phyloP scores from a whole-genome alignment of 2,888 invertebrate species.

The Macropis europaea region DNA sequence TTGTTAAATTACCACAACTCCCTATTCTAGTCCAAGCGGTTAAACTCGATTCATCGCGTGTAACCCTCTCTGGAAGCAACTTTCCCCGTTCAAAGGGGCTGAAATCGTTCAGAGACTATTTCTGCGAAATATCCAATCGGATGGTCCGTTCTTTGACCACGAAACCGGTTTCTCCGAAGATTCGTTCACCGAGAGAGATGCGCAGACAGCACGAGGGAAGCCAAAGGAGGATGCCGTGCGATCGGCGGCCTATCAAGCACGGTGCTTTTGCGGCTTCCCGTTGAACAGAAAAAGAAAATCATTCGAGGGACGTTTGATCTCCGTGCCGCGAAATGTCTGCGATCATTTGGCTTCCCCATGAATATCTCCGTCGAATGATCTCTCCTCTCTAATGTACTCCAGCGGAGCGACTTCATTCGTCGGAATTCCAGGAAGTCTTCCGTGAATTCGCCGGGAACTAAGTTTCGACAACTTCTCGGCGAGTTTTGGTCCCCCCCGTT shows the following conservation, averaged over 20 bases:
- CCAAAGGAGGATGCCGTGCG: constrained; percentile 31
- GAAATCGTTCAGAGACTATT: constrained; percentile 13
- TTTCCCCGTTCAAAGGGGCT: too few species aligned
- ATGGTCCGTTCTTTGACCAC: constrained; percentile 7
- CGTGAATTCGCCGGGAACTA: too few species aligned
- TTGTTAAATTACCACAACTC: too few species aligned
- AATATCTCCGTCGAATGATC: too few species aligned
- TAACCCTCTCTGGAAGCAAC: too few species aligned
- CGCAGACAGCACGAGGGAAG: constrained; percentile 14
- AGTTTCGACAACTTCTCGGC: too few species aligned
- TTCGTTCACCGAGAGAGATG: constrained; percentile 36
- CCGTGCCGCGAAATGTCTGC: constrained; percentile 4
- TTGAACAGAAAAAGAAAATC: constrained; percentile 29
- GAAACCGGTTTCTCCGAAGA: constrained; percentile 25
- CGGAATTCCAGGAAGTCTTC: too few species aligned
- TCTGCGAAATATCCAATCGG: neutral
- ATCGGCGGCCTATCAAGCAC: constrained; percentile 39
- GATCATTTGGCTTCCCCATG: constrained; percentile 28
- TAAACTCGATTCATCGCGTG: too few species aligned
- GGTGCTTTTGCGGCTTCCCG: constrained; percentile 44
- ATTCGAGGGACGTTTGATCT: constrained; percentile 22
- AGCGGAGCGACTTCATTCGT: too few species aligned
- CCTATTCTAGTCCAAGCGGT: too few species aligned
- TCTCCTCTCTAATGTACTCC: too few species aligned
- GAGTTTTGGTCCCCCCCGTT: too few species aligned